These are phyloP conservation scores for Nomada flava DNA, from an alignment of 2,888 invertebrate genomes.

Conservation along the genomic window DNA sequence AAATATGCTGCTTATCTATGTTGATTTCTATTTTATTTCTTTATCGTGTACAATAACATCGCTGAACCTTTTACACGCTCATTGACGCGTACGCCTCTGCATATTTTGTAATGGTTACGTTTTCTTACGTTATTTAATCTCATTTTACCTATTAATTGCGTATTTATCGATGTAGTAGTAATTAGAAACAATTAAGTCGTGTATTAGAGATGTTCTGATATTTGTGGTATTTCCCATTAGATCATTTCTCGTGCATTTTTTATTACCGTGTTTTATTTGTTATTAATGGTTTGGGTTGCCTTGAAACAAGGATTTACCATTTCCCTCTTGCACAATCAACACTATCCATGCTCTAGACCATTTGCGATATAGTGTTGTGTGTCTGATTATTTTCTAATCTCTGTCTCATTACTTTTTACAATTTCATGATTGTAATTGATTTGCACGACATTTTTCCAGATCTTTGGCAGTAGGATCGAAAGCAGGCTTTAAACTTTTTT, in stretches of 20 bases:
- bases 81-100: background rate
- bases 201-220: background rate
- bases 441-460: slow-evolving; percentile 84
- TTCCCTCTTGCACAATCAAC: background rate
- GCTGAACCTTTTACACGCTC: background rate
- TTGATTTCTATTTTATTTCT: background rate
- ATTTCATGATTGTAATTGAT: background rate
- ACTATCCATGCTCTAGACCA: background rate
- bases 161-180: slow-evolving; percentile 53
- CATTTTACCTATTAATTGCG: slow-evolving; percentile 72
- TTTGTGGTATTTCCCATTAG: background rate
- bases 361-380: background rate
- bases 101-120: slow-evolving; percentile 40
- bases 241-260: slow-evolving; percentile 47
- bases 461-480: slow-evolving; percentile 97
- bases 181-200: background rate
- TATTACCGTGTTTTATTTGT: background rate
- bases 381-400: background rate
- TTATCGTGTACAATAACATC: background rate
- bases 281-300: background rate
- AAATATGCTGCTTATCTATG: background rate
- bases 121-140: slow-evolving; percentile 51
- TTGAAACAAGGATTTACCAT: slow-evolving; percentile 18
- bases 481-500: slow-evolving; percentile 95
- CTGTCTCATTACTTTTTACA: too few species aligned